Evolutionary conservation across 2,113 vertebrate genomes (phyloP).

Genomic region (Pygoscelis adeliae): DNA sequence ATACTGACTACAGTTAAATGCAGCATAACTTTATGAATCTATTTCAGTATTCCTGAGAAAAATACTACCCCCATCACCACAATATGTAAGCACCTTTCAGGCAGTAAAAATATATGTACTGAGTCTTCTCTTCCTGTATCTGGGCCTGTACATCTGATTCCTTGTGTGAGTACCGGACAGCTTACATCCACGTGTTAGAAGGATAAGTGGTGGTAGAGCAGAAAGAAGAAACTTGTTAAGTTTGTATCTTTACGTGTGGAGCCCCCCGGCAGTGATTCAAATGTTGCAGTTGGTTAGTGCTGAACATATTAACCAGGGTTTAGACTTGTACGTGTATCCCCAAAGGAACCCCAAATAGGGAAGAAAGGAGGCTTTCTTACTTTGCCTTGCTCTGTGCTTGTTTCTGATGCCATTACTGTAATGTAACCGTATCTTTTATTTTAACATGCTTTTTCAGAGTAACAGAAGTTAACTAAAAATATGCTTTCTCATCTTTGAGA

Average conservation of each 20-base stretch:
- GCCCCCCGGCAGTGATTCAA: not conserved
- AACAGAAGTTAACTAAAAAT: constrained; percentile 66
- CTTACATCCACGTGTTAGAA: not conserved
- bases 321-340: not conserved
- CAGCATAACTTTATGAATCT: not conserved
- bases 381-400: not conserved
- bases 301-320: not conserved
- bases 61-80: not conserved
- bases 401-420: not conserved
- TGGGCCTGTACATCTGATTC: not conserved
- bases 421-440: not conserved
- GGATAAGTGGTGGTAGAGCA: not conserved
- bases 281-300: not conserved
- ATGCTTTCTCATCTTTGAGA: constrained; percentile 35
- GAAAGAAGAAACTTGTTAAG: not conserved
- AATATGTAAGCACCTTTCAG: not conserved
- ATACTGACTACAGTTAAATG: not conserved
- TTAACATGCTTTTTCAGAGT: not conserved
- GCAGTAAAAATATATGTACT: not conserved
- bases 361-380: not conserved
- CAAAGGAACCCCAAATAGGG: not conserved
- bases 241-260: not conserved
- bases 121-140: not conserved
- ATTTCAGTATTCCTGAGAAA: not conserved
- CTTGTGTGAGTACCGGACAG: not conserved